phyloP scores from a whole-genome alignment of 2,888 invertebrate species.

The Ryuthela nishihirai region DNA sequence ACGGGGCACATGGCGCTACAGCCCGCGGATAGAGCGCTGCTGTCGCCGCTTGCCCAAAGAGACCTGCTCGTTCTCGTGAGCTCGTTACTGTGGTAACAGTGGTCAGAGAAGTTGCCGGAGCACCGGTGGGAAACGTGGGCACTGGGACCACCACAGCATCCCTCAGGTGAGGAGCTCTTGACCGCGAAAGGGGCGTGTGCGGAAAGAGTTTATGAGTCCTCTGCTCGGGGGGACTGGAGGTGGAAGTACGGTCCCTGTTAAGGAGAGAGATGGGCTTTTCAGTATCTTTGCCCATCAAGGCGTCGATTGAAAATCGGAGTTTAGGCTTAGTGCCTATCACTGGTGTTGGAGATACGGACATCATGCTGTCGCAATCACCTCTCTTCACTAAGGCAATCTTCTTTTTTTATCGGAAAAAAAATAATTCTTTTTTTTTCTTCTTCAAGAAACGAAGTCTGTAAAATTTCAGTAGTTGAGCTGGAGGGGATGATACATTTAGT shows the following conservation, averaged over 20 bases:
- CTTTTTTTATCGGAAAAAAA: no score
- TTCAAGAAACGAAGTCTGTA: no score
- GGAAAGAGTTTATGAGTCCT: neutral
- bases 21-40: neutral
- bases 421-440: no score
- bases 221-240: conserved; percentile 5
- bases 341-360: neutral
- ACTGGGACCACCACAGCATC: conserved; percentile 8
- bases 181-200: neutral
- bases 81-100: neutral
- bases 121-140: conserved; percentile 13
- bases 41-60: no score
- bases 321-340: conserved; percentile 11
- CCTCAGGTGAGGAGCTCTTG: neutral
- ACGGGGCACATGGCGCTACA: neutral
- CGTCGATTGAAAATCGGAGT: conserved; percentile 22
- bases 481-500: no score
- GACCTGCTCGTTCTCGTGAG: neutral
- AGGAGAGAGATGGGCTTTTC: neutral
- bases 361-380: no score
- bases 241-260: neutral
- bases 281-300: conserved; percentile 13
- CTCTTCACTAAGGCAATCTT: no score
- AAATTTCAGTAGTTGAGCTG: no score
- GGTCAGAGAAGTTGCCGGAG: neutral